These are phyloP conservation scores for Thalassaphorura encarpata DNA, from an alignment of 1,140 invertebrate genomes.

Conservation along the genomic window DNA sequence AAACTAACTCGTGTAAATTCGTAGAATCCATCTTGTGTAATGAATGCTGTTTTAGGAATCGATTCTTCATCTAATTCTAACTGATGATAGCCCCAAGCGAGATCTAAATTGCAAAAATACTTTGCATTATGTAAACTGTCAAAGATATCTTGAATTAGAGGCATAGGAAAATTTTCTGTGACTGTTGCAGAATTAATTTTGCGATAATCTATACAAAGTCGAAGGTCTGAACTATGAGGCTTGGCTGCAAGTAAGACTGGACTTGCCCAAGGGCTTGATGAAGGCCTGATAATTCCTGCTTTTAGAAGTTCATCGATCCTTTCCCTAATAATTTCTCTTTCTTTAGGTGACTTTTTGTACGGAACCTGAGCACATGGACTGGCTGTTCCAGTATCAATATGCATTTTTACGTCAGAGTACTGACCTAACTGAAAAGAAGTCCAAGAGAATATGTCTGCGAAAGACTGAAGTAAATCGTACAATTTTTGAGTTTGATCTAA, in stretches of 20 bases:
- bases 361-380: background rate
- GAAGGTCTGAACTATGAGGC: slow-evolving; percentile 9
- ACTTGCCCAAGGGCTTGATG: background rate
- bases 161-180: slow-evolving; percentile 41
- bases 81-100: slow-evolving; percentile 1
- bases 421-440: too few relatives aligned
- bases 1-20: slow-evolving; percentile 40
- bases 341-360: background rate
- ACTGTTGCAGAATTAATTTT: slow-evolving; percentile 38
- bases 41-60: slow-evolving; percentile 33
- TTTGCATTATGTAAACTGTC: background rate
- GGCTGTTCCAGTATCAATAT: background rate
- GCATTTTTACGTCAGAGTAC: too few relatives aligned
- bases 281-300: background rate
- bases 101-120: slow-evolving; percentile 1
- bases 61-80: background rate
- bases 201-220: slow-evolving; percentile 41
- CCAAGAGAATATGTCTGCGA: too few relatives aligned
- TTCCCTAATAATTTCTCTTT: background rate
- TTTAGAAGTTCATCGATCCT: background rate
- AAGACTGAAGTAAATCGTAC: too few relatives aligned
- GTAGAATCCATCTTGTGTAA: slow-evolving; percentile 34
- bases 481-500: too few relatives aligned
- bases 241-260: background rate
- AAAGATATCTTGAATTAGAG: slow-evolving; percentile 39